These are phyloP conservation scores for Thrips palmi DNA, from an alignment of 1,140 invertebrate species.

Conservation along the genomic window DNA sequence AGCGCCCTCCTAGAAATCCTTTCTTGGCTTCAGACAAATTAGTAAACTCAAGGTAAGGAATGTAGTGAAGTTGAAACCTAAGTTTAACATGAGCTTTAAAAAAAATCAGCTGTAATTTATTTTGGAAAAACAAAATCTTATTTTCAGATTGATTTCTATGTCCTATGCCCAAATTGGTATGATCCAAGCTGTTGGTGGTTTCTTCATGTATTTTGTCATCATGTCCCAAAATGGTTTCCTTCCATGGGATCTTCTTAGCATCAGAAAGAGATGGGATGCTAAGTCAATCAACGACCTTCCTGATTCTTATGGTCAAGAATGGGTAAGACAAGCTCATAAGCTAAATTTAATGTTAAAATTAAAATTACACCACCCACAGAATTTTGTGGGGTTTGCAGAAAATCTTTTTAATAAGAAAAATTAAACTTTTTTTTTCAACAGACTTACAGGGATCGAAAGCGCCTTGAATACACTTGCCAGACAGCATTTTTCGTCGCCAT, in stretches of 20 bases:
- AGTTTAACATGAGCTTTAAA: no score
- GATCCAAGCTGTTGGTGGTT: constrained; percentile 71
- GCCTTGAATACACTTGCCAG: constrained; percentile 60
- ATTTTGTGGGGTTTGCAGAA: background rate
- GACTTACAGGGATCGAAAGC: constrained; percentile 56
- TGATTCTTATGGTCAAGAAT: constrained; percentile 68
- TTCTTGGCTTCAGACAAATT: constrained; percentile 46
- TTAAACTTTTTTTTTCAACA: no score
- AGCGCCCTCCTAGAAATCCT: constrained; percentile 52
- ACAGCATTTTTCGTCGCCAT: constrained; percentile 71
- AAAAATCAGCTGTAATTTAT: no score
- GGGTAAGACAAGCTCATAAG: no score
- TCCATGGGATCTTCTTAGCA: constrained; percentile 40
- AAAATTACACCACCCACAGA: constrained; percentile 13
- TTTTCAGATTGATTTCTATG: constrained; percentile 24
- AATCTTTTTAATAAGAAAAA: background rate
- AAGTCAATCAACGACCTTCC: constrained; percentile 40
- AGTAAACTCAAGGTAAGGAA: constrained; percentile 46
- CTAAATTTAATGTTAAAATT: constrained; percentile 20
- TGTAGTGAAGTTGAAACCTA: background rate
- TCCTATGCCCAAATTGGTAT: constrained; percentile 53
- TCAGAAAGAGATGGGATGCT: constrained; percentile 62
- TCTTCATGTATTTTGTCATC: constrained; percentile 72
- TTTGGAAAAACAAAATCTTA: constrained; percentile 3
- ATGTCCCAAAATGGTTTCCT: constrained; percentile 74